Evolutionary conservation across 1,140 invertebrate genomes (phyloP).

Genomic region (Pissodes strobi): DNA sequence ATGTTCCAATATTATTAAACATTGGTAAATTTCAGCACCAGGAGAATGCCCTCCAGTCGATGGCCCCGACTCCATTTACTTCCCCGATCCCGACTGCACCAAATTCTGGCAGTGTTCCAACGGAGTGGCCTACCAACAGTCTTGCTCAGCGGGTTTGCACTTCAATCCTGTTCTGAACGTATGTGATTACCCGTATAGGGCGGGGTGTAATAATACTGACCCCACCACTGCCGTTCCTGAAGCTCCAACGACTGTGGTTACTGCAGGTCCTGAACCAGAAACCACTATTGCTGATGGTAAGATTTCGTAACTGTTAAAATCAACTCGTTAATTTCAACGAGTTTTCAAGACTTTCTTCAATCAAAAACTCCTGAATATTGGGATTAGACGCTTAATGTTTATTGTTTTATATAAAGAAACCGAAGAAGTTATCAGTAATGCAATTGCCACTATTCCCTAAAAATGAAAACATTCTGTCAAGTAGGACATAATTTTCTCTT

Average conservation of each 20-base stretch:
- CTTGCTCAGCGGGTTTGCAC: slow-evolving; percentile 45
- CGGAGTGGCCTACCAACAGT: slow-evolving; percentile 55
- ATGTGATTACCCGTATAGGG: slow-evolving; percentile 6
- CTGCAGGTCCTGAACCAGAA: slow-evolving; percentile 31
- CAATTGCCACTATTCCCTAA: neutral
- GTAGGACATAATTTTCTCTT: no score
- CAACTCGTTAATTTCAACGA: slow-evolving; percentile 62
- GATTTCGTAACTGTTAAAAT: no score
- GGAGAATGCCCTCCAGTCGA: slow-evolving; percentile 15
- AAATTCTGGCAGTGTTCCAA: slow-evolving; percentile 64
- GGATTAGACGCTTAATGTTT: no score
- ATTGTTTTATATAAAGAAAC: neutral
- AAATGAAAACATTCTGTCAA: no score
- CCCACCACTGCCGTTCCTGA: neutral
- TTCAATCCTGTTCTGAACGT: slow-evolving; percentile 10
- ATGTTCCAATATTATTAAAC: no score
- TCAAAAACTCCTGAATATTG: slow-evolving; percentile 55
- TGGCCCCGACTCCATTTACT: slow-evolving; percentile 42
- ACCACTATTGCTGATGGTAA: no score
- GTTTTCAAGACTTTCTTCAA: slow-evolving; percentile 64
- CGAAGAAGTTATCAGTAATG: neutral
- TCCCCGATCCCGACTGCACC: slow-evolving; percentile 55
- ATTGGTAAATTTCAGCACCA: slow-evolving; percentile 52
- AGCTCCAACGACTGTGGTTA: neutral
- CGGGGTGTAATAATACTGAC: neutral